Conservation (phyloP, 2,113 vertebrate genomes). For the Ranitomeya imitator region DNA sequence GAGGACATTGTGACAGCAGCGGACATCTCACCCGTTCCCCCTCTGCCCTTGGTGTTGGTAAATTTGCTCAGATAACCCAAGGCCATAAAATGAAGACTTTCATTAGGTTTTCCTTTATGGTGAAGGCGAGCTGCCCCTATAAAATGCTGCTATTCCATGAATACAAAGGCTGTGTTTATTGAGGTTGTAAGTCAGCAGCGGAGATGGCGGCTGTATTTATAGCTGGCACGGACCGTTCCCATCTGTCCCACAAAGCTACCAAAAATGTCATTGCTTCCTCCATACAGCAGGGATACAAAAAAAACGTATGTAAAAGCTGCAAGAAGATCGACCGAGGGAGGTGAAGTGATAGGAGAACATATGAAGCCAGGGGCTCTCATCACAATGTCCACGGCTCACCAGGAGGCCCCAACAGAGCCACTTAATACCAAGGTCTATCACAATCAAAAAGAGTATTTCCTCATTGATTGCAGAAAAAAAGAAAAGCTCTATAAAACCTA, state of each 20-base stretch:
- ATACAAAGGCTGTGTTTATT: slow-evolving; percentile 59
- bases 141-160: slow-evolving; percentile 48
- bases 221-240: neutral
- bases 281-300: neutral
- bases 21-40: neutral
- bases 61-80: slow-evolving; percentile 26
- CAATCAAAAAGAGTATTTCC: neutral
- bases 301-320: neutral
- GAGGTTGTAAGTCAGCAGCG: slow-evolving; percentile 52
- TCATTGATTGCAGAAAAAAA: too few species aligned
- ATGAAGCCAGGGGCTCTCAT: neutral
- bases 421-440: neutral
- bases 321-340: neutral
- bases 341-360: neutral
- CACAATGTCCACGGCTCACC: too few species aligned
- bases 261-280: slow-evolving; percentile 24
- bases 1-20: neutral
- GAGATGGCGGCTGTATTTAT: slow-evolving; percentile 33
- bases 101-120: slow-evolving; percentile 56
- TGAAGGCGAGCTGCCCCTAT: slow-evolving; percentile 55
- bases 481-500: too few species aligned
- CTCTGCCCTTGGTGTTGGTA: slow-evolving; percentile 7
- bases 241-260: neutral
- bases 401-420: too few species aligned
- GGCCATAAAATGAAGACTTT: slow-evolving; percentile 55